These are phyloP conservation scores for Drosophila pandora DNA, from an alignment of 1,140 invertebrate species.

Conservation along the genomic window DNA sequence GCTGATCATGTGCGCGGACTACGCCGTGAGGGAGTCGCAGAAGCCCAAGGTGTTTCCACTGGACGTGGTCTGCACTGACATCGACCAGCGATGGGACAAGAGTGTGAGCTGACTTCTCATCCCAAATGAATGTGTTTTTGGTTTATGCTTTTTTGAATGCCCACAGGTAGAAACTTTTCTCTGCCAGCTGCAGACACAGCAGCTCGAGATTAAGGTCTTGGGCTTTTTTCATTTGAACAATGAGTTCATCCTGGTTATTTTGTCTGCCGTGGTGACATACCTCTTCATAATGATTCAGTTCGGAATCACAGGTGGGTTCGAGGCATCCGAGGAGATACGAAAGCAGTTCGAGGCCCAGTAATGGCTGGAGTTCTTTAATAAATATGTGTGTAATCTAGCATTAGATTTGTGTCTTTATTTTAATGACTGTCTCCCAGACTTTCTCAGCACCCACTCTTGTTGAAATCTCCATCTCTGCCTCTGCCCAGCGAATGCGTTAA, in stretches of 20 bases:
- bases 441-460: background rate
- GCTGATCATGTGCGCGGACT: slow-evolving; percentile 68
- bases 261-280: slow-evolving; percentile 73
- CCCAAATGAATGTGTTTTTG: background rate
- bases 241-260: slow-evolving; percentile 63
- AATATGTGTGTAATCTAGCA: background rate
- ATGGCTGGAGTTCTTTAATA: background rate
- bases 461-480: slow-evolving; percentile 15
- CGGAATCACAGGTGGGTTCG: slow-evolving; percentile 66
- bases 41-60: slow-evolving; percentile 44
- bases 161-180: slow-evolving; percentile 36
- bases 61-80: slow-evolving; percentile 65
- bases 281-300: slow-evolving; percentile 74
- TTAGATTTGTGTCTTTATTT: background rate
- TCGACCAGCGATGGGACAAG: slow-evolving; percentile 66
- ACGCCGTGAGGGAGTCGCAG: slow-evolving; percentile 45
- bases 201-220: slow-evolving; percentile 69
- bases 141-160: background rate
- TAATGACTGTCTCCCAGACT: background rate
- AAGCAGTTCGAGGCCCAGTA: slow-evolving; percentile 2
- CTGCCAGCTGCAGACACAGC: slow-evolving; percentile 57
- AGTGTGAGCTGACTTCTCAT: slow-evolving; percentile 49
- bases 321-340: slow-evolving; percentile 39
- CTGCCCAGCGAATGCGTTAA: slow-evolving; percentile 17
- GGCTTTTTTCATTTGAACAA: slow-evolving; percentile 72